Evolutionary conservation across 2,113 vertebrate species (phyloP), one percentile per base, ranked within the genome.

Genomic region (Capra hircus): DNA sequence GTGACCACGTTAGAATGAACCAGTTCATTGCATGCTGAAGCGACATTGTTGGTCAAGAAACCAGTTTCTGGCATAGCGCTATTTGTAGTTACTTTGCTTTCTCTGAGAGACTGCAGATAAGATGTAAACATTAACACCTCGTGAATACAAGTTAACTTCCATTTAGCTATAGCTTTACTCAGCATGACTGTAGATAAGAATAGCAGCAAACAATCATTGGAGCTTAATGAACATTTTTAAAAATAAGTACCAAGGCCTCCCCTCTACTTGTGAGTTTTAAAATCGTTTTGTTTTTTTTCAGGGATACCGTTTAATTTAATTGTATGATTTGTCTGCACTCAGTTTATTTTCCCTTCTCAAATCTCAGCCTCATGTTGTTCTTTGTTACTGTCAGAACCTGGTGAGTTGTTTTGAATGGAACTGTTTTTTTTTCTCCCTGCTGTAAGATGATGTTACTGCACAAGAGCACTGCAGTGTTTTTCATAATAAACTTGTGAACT

Each of bases 11-110:
- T 99, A 99, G 99, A 99, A 99, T 98, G 99, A 99, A 97, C 98
- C 98, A 98, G 99, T 99, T 99, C 98, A 99, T 98, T 99, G 99
- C 98, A 99, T 99, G 99, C 99, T 99, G 99, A 99, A 99, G 99
- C 99, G 98, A 99, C 99, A 98, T 98, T 99, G 99, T 99, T 98
- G 98, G 98, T 98, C 99, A 99, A 98, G 99, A 99, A 98, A 98
- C 98, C 99, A 99, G 98, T 98, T 99, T 99, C 98, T 99, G 98
- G 98, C 99, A 99, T 99, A 99, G 99, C 98, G 98, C 99, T 99
- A 99, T 99, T 99, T 99, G 99, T 99, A 99, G 99, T 99, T 99
- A 99, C 99, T 99, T 99, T 99, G 99, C 99, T 99, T 99, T 99
- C 99, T 99, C 98, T 98, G 99, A 99, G 99, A 99, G 99, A 99